A percentile compares a stretch with the other conserved stretches of the same genome.
Evolutionary conservation across 2,113 vertebrate genomes (phyloP).

Genomic region (Promerops cafer): DNA sequence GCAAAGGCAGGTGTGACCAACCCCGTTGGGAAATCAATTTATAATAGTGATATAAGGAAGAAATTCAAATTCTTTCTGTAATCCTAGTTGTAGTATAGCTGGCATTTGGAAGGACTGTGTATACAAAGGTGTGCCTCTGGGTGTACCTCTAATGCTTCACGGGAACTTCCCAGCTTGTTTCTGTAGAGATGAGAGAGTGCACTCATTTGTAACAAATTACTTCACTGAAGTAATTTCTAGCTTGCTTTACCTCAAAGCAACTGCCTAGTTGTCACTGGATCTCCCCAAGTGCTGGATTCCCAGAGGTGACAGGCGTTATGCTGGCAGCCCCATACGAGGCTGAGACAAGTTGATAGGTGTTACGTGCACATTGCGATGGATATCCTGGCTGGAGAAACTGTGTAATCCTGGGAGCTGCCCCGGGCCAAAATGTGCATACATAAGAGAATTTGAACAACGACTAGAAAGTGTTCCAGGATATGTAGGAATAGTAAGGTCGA

Average conservation of each 20-base stretch:
- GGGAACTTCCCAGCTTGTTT: not conserved
- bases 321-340: fast-evolving
- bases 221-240: not conserved
- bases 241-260: not conserved
- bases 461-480: not conserved
- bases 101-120: not conserved
- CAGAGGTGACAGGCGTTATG: fast-evolving
- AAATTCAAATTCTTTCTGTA: not conserved
- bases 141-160: not conserved
- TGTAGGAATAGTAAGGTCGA: not conserved
- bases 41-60: not conserved
- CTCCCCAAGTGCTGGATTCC: not conserved
- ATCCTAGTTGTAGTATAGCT: not conserved
- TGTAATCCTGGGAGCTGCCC: not conserved
- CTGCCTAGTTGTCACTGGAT: not conserved
- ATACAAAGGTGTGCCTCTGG: not conserved
- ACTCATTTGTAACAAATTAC: not conserved
- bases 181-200: not conserved
- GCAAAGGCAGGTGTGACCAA: not conserved
- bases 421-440: not conserved
- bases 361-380: too few species aligned
- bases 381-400: not conserved
- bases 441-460: not conserved
- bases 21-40: not conserved
- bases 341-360: not conserved